Evolutionary conservation across 2,888 invertebrate genomes (phyloP).

Genomic region (Habroteleia sp.): DNA sequence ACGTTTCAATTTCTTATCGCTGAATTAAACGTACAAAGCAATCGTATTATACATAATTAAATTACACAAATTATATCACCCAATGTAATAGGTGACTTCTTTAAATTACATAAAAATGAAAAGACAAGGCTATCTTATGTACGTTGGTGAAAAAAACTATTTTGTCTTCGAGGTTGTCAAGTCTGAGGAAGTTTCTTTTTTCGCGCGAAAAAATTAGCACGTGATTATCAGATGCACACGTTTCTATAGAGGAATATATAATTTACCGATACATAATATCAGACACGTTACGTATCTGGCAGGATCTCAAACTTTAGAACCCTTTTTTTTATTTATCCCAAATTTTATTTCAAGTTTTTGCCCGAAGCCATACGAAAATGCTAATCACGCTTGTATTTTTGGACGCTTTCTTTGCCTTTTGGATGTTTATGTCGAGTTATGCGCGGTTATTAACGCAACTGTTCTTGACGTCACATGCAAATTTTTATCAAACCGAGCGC

Average conservation of each 20-base stretch:
- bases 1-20: neutral
- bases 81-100: conserved; percentile 29
- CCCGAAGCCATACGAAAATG: conserved; percentile 1
- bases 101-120: conserved; percentile 40
- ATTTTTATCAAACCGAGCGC: conserved; percentile 7
- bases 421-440: neutral
- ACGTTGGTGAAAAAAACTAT: conserved; percentile 16
- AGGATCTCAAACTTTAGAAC: neutral
- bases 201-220: conserved; percentile 19
- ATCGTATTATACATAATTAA: neutral
- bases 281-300: conserved; percentile 7
- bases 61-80: conserved; percentile 32
- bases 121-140: conserved; percentile 23
- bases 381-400: conserved; percentile 2
- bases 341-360: neutral
- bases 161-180: conserved; percentile 44
- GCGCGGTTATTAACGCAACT: conserved; percentile 8
- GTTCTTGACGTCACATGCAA: conserved; percentile 5
- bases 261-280: conserved; percentile 27
- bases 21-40: no score
- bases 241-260: conserved; percentile 14
- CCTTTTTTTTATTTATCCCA: neutral
- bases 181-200: conserved; percentile 39
- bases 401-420: no score
- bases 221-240: conserved; percentile 18